These are phyloP conservation scores for Taxidea taxus DNA, from an alignment of 2,113 vertebrate genomes.

Conservation along the genomic window DNA sequence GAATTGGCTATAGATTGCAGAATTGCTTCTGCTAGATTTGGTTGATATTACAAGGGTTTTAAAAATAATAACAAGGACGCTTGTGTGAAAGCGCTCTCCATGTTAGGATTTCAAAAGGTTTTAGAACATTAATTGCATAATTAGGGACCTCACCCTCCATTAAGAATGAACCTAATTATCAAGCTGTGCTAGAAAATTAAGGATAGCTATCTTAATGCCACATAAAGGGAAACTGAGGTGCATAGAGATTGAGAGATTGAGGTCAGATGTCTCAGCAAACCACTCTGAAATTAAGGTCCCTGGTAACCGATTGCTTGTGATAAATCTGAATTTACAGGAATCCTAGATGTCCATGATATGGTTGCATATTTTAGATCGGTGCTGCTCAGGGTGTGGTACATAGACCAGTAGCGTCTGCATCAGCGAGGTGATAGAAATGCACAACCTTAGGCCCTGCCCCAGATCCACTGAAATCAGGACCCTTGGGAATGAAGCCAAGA, in stretches of 20 bases:
- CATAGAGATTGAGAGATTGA: not conserved
- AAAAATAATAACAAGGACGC: conserved; percentile 43
- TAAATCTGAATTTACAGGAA: not conserved
- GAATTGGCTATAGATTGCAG: conserved; percentile 59
- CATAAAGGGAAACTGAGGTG: conserved; percentile 52
- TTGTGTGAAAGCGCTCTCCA: conserved; percentile 24
- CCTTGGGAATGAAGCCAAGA: not conserved
- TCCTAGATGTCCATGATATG: not conserved
- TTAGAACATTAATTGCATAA: conserved; percentile 69
- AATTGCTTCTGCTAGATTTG: conserved; percentile 68
- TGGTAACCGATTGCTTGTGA: not conserved
- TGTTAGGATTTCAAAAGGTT: conserved; percentile 64
- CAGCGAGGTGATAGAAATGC: not conserved
- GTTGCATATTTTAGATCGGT: not conserved
- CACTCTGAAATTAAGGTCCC: not conserved
- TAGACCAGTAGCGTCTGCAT: not conserved
- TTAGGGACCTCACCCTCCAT: conserved; percentile 60
- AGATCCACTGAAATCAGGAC: not conserved
- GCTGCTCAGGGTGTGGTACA: not conserved
- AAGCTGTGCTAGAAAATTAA: conserved; percentile 62
- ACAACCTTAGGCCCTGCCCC: not conserved
- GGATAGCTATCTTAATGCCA: conserved; percentile 53
- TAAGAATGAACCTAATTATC: conserved; percentile 61
- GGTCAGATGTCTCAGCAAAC: not conserved
- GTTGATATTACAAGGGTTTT: conserved; percentile 64